Evolutionary conservation across 2,113 vertebrate genomes (phyloP), one percentile per base, ranked within the genome.

Genomic region (Ammodytes dubius): DNA sequence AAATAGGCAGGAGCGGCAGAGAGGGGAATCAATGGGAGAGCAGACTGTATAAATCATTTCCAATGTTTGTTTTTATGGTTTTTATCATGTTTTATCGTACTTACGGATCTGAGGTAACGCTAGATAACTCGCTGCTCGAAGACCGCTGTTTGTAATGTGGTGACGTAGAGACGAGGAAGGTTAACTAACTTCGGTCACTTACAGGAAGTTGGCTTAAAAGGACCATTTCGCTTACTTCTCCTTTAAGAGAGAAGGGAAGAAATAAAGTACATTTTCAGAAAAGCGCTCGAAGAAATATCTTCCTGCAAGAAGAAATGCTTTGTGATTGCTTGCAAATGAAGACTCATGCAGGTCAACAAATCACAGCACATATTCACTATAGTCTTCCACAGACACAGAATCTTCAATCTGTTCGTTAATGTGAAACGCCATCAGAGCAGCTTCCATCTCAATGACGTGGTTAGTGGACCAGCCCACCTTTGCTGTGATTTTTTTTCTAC

Each of bases 241-340:
- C 27, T 27, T 27, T 27, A 67, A 69, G 57, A 70, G 64, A 76
- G 56, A 57, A 83, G 53, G 19, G 54, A 65, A 71, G 70, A 47
- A 87, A 79, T 64, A 83, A 82, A 83, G 58, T 52, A 83, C 68
- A 73, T 77, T 81, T 83, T 81, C 46, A 68, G 14, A 59, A 81
- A 81, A 77, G 12, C 37, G 40, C 70, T 74, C 1, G 3, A 69
- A 79, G 64, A 50, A 70, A 72, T 14, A 77, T 57, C 37, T 1
- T 19, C 57, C 46, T 17, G 40, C 46, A 14, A 42, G 11, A 82
- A 57, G 50, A 56, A 67, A 59, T 13, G 27, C 19, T 71, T 64
- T 54, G 10, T 68, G 46, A 61, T 68, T 63, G 60, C 37, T 75
- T 50, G 77, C n/a, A 70, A 74, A 66, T 15, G 45, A 71, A 70